Base-by-base conservation (phyloP, 2,797 vertebrate species). In the Calcarius lapponicus region DNA sequence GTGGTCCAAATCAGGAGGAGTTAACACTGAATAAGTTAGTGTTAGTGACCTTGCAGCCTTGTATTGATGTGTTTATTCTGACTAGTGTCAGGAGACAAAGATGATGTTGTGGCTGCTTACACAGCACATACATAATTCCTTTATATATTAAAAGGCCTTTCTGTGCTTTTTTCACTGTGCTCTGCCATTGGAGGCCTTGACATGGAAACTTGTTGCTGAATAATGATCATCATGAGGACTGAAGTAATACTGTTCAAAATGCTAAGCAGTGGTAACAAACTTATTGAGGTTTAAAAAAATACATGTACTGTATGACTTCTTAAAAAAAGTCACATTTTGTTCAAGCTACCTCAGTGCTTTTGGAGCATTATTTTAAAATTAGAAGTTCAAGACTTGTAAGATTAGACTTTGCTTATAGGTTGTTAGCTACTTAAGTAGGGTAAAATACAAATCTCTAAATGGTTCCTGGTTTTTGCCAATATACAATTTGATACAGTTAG, bases 281-380 rank as follows among this genome's bases (percentile, higher is more conserved):
- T 58, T 50, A 6, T 2, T 28, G 17, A 85, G 9, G 13, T 78
- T 47, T 65, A 45, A n/a, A 51, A 51, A 90, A 29, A 15, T 18
- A 26, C 3, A 34, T 45, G 6, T 71, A 0, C 60, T 40, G 7
- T 54, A 43, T 58, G 26, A 34, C 14, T 25, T 47, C 43, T 36
- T 34, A 0, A 1, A 3, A 15, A 10, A 48, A 57, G 26, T 56
- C 6, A 5, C 3, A 3, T 40, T 69, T 79, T 31, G 11, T 69
- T 93, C 38, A 58, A 65, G 32, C 17, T 72, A 14, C 16, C 15
- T 73, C 32, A 32, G 1, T 88, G 24, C 17, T 76, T 73, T 73
- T 66, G 22, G 38, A 78, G 17, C 15, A 9, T 65, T 72, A 16
- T 34, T 91, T 83, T 45, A 24, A 84, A 86, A 51, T 32, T 9